Percentiles rank a stretch among this genome's conserved stretches.
phyloP scores from a whole-genome alignment of 1,140 invertebrate genomes.

The Atopsyche davidsoni region DNA sequence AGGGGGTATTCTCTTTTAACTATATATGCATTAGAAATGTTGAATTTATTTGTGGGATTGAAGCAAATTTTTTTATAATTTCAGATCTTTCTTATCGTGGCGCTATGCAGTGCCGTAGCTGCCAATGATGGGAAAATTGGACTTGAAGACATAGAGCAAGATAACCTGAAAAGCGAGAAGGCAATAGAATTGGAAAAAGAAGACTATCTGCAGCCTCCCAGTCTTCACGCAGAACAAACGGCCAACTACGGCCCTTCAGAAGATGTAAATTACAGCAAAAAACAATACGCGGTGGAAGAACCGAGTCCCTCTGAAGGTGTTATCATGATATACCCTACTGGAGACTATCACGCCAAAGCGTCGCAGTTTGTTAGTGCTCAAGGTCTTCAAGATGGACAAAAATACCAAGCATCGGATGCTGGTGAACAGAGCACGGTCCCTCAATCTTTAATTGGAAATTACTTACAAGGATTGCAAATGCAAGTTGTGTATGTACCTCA shows the following conservation, averaged over 20 bases:
- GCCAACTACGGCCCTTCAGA: conserved; percentile 4
- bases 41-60: too few relatives aligned
- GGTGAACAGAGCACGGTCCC: background rate
- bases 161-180: conserved; percentile 45
- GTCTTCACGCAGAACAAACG: conserved; percentile 9
- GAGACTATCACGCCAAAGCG: conserved; percentile 10
- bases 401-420: conserved; percentile 6
- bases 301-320: conserved; percentile 4
- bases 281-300: conserved; percentile 29
- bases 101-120: conserved; percentile 24
- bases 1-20: too few relatives aligned
- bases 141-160: conserved; percentile 46
- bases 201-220: conserved; percentile 9
- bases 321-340: conserved; percentile 8
- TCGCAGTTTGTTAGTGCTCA: conserved; percentile 13
- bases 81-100: conserved; percentile 38
- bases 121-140: conserved; percentile 44
- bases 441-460: conserved; percentile 1
- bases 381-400: conserved; percentile 11
- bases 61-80: conserved; percentile 41
- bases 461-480: conserved; percentile 14
- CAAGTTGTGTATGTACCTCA: conserved; percentile 21
- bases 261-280: conserved; percentile 7
- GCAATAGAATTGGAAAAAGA: conserved; percentile 28
- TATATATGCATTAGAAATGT: too few relatives aligned